Conservation (phyloP, 2,113 vertebrate genomes). For the Spea bombifrons region DNA sequence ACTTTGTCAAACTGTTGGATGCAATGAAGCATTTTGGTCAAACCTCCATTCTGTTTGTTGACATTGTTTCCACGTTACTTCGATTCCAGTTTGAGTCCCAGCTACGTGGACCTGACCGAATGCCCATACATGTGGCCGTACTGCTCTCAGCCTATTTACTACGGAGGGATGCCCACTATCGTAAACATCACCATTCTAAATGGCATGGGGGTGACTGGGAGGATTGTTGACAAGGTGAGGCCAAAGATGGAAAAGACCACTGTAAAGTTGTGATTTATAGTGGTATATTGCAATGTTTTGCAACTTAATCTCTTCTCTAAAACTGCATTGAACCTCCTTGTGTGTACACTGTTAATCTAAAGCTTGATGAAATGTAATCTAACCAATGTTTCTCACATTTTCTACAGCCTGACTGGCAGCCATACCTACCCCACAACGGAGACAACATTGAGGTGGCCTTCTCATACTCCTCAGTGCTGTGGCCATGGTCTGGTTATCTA, state of each 20-base stretch:
- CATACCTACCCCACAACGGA: slow-evolving; percentile 94
- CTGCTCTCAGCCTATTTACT: slow-evolving; percentile 98
- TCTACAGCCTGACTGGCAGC: slow-evolving; percentile 93
- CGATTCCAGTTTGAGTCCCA: slow-evolving; percentile 82
- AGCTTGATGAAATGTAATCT: too few relatives aligned
- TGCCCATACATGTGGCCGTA: slow-evolving; percentile 99
- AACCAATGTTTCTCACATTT: neutral
- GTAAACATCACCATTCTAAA: slow-evolving; percentile 97
- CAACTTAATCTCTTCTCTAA: too few relatives aligned
- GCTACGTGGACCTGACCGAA: slow-evolving; percentile 95
- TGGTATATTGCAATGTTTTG: too few relatives aligned
- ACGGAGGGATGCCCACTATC: slow-evolving; percentile 95
- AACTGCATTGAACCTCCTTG: too few relatives aligned
- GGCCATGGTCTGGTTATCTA: slow-evolving; percentile 97
- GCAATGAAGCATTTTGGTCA: too few relatives aligned
- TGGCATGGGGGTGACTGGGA: slow-evolving; percentile 96
- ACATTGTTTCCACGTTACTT: neutral
- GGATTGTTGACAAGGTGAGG: slow-evolving; percentile 91
- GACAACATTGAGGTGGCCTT: slow-evolving; percentile 94
- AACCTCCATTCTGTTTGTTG: too few relatives aligned
- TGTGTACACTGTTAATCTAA: too few relatives aligned
- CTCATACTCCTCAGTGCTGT: slow-evolving; percentile 88
- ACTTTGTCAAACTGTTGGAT: too few relatives aligned
- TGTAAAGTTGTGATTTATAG: too few relatives aligned
- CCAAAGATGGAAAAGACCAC: neutral